Base-by-base conservation (phyloP, 2,797 vertebrate genomes). In the Gallinago nigripennis region DNA sequence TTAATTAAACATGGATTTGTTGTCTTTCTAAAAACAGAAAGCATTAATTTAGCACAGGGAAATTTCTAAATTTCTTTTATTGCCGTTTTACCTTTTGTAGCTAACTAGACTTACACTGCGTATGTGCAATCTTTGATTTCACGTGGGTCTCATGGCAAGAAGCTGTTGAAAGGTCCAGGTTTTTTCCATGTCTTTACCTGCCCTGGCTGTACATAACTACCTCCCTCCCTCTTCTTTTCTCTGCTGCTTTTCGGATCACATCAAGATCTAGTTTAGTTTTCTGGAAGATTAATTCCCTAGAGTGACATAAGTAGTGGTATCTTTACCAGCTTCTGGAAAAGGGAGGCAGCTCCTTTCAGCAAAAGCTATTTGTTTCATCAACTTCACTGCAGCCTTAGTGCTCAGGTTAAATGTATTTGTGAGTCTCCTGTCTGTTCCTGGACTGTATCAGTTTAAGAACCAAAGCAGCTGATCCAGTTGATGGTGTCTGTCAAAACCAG, bases 341-440 rank as follows among this genome's bases (percentile, higher is more conserved):
- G 66, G 33, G 56, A 92, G 43, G 63, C 60, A 60, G 48, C 31
- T 72, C 45, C 57, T 88, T 76, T 94, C 35, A 73, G 81, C 70
- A 64, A 70, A 92, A 93, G 58, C 90, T 72, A 31, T 82, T 96
- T 91, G 69, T 88, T 95, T 50, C 76, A 88, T 86, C 46, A 71
- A 61, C 66, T 82, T 86, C 35, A 45, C 33, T 89, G 89, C 85
- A 90, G 82, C 58, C 66, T 76, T 58, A 79, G 76, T 66, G 46
- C 79, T 70, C 39, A 63, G 65, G 82, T 82, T 69, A 80, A 82
- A 93, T 78, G 60, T 57, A 23, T 70, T 85, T 69, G 33, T 28
- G 66, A 87, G 43, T 73, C 45, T 92, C 24, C 4, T 54, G 31
- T 60, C 35, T 73, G 18, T 41, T 94, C 48, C 86, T 95, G 68